Conservation (phyloP, 2,797 vertebrate genomes). For the Spinus pinus region DNA sequence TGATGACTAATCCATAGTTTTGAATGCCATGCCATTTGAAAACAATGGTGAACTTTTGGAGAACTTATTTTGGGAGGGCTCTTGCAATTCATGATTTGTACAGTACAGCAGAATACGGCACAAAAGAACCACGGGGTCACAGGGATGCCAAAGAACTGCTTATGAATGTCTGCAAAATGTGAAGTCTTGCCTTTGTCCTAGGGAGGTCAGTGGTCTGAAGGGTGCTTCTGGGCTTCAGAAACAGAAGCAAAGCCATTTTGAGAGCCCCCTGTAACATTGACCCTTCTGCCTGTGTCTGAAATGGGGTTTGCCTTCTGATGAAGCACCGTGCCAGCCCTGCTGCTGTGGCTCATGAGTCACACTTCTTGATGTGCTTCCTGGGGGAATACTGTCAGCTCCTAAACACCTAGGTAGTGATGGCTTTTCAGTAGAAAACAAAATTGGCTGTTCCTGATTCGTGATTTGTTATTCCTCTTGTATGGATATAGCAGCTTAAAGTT, state of each 20-base stretch:
- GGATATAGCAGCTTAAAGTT: not conserved
- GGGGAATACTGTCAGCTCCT: not conserved
- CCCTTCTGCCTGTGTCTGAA: not conserved
- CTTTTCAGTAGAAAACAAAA: not conserved
- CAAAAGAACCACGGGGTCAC: accelerated
- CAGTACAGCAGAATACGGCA: not conserved
- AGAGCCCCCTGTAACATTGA: not conserved
- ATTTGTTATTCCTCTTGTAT: not conserved
- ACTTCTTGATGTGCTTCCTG: not conserved
- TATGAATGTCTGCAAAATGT: not conserved
- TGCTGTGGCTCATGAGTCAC: not conserved
- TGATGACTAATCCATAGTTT: not conserved
- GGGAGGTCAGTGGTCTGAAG: not conserved
- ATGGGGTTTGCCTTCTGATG: not conserved
- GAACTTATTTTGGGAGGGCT: not conserved
- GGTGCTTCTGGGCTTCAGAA: not conserved
- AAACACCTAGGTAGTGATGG: not conserved
- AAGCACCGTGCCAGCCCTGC: not conserved
- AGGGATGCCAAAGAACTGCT: not conserved
- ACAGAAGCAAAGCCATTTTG: not conserved
- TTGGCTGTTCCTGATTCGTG: not conserved
- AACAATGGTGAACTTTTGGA: not conserved
- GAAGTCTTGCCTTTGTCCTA: not conserved
- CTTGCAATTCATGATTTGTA: not conserved
- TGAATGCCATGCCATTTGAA: not conserved